These are phyloP conservation scores for Euphonia xanthogaster DNA, from an alignment of 2,797 vertebrate genomes.

Conservation along the genomic window DNA sequence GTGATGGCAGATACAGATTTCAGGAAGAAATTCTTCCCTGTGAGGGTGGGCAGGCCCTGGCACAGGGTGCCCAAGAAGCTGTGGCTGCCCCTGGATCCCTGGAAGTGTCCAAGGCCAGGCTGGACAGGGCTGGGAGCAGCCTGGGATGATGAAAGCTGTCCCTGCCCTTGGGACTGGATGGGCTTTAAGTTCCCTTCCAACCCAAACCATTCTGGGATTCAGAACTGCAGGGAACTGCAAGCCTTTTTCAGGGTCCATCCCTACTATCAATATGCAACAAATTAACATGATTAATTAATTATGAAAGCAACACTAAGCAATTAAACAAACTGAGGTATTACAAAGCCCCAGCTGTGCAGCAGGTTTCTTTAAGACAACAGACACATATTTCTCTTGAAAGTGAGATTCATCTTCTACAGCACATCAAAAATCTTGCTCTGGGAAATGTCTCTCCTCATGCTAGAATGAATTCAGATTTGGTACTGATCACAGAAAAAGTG, in stretches of 20 bases:
- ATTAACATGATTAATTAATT: constrained; percentile 72
- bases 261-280: constrained; percentile 65
- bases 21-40: neutral
- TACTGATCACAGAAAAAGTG: neutral
- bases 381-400: neutral
- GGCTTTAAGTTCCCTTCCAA: neutral
- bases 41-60: neutral
- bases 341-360: neutral
- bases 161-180: neutral
- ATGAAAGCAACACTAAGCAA: constrained; percentile 67
- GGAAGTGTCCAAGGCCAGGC: fast-evolving
- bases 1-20: neutral
- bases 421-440: neutral
- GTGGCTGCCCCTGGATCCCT: neutral
- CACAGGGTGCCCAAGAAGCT: neutral
- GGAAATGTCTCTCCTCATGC: neutral
- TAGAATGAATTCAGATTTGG: neutral
- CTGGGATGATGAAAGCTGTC: neutral
- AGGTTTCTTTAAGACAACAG: constrained; percentile 31
- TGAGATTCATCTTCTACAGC: constrained; percentile 26
- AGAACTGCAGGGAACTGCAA: neutral
- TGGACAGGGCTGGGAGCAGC: fast-evolving
- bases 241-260: constrained; percentile 51
- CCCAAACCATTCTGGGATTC: neutral
- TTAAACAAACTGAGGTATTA: constrained; percentile 66